Evolutionary conservation across 2,888 invertebrate genomes (phyloP).

Genomic region (Megastigmus dorsalis): DNA sequence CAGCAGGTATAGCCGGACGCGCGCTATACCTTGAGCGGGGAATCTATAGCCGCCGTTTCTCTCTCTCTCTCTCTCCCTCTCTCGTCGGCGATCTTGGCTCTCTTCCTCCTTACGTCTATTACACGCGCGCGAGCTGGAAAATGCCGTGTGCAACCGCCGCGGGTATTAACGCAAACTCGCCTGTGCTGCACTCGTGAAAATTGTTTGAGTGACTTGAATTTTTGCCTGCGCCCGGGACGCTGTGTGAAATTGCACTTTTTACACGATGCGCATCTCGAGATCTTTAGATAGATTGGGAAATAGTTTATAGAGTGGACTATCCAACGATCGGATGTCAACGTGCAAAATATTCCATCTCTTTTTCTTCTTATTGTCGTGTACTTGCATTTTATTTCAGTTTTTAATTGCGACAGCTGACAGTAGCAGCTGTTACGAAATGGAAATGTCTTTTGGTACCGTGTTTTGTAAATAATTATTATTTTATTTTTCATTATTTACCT

Average conservation of each 20-base stretch:
- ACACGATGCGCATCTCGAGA: neutral
- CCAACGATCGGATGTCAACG: no score
- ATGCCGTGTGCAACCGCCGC: constrained; percentile 6
- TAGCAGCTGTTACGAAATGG: no score
- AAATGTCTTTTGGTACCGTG: no score
- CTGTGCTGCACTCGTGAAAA: constrained; percentile 32
- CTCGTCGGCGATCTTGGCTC: neutral
- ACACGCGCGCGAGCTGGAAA: constrained; percentile 14
- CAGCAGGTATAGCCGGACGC: constrained; percentile 47
- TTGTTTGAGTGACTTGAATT: constrained; percentile 35
- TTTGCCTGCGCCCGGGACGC: neutral
- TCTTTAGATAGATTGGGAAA: neutral
- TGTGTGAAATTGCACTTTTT: constrained; percentile 4
- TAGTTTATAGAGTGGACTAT: no score
- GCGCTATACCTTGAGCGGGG: constrained; percentile 48
- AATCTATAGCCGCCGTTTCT: constrained; percentile 29
- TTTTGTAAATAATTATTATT: no score
- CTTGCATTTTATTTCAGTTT: no score
- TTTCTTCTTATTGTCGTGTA: no score
- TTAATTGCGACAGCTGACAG: no score
- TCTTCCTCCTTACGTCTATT: neutral
- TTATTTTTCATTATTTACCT: no score
- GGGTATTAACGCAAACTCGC: constrained; percentile 22
- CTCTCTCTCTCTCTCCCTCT: neutral
- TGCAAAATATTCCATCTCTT: no score